Evolutionary conservation across 2,888 invertebrate species (phyloP).

Genomic region (Gandaritis pyraliata): DNA sequence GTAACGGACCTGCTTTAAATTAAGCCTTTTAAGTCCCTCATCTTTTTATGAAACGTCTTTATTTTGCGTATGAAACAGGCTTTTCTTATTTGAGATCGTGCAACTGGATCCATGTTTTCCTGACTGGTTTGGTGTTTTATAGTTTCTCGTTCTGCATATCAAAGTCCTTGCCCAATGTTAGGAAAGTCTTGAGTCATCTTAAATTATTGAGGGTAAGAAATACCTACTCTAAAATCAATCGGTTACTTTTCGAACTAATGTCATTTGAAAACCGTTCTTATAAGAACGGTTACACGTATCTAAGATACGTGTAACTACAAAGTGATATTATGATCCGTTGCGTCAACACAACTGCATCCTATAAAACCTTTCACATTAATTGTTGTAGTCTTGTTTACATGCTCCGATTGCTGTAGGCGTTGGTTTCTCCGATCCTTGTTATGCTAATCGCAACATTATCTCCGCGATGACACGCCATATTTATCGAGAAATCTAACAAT

Average conservation of each 20-base stretch:
- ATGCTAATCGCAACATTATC: constrained; percentile 58
- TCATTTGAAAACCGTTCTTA: no score
- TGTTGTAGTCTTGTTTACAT: constrained; percentile 40
- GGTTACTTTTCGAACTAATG: not conserved
- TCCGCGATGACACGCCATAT: constrained; percentile 55
- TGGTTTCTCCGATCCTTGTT: constrained; percentile 51
- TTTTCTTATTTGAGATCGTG: constrained; percentile 20
- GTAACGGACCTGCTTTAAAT: constrained; percentile 49
- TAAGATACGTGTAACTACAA: no score
- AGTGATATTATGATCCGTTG: not conserved
- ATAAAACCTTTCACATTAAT: constrained; percentile 34
- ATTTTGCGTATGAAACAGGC: constrained; percentile 27
- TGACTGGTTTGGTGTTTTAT: constrained; percentile 3
- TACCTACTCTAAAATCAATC: not conserved
- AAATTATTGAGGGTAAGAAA: no score
- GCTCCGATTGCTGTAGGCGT: constrained; percentile 37
- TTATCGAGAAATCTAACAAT: constrained; percentile 42
- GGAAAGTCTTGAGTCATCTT: no score
- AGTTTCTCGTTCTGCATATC: not conserved
- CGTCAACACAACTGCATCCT: constrained; percentile 10
- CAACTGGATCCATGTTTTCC: constrained; percentile 18
- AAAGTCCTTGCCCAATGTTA: not conserved
- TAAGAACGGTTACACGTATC: no score
- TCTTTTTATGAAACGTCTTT: constrained; percentile 42
- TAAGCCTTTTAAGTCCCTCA: constrained; percentile 39